Base-by-base conservation (phyloP, 2,797 vertebrate genomes). In the Cichlasoma orientale region DNA sequence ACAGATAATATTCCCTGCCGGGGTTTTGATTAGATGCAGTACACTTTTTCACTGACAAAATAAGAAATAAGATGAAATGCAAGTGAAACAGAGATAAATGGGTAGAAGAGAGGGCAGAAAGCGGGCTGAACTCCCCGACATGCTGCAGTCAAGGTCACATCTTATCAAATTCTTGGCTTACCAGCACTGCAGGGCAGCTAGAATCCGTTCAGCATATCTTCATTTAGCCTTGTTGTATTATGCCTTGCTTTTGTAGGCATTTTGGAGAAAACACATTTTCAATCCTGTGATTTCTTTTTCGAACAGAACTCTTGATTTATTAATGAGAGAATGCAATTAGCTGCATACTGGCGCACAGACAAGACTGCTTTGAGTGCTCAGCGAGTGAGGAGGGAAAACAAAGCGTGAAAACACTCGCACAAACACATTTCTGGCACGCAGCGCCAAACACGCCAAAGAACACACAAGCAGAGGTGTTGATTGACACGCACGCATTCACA, bases 271-370 rank as follows among this genome's bases (percentile, higher is more conserved):
- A 82, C 80, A 75, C 59, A 75, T 63, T 74, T 66, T 88, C 79
- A 88, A 71, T 83, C 90, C 79, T 86, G 83, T 79, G 36, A 36
- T 86, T 87, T 89, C 78, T 88, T 82, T 89, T 86, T 88, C 85
- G 23, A 88, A 80, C 75, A 87, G 57, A 75, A 77, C 78, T 89
- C 38, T 75, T 91, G 77, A 90, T 90, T 91, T 93, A 92, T 90
- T 92, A 93, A 93, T 91, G 84, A 87, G 78, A 82, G 78, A 87
- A 86, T 56, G 73, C 87, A 94, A 92, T 92, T 92, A 90, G 80
- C 79, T 84, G 74, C 84, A 79, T 41, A 8, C 72, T 88, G 87
- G 75, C 86, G 58, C 61, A 68, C 54, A 74, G 54, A 83, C 84
- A 73, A 82, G 68, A 77, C 71, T 57, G 74, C 75, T 88, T 82